phyloP scores from a whole-genome alignment of 2,888 invertebrate species.

The Harpagoxenus sublaevis region DNA sequence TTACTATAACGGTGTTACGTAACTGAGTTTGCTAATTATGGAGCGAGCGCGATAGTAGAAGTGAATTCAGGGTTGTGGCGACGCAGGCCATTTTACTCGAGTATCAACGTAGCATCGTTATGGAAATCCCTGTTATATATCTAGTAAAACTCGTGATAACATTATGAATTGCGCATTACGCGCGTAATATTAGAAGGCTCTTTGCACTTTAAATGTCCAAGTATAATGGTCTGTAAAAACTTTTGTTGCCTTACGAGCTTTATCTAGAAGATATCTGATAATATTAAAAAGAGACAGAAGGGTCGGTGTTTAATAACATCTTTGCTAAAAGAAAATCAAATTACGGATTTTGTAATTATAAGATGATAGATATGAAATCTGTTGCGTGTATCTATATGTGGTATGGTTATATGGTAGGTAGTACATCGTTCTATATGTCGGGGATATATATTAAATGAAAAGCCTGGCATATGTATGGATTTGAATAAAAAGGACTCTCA shows the following conservation, averaged over 20 bases:
- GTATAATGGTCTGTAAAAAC: constrained; percentile 37
- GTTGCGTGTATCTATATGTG: not conserved
- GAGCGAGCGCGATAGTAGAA: constrained; percentile 70
- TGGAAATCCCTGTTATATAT: constrained; percentile 75
- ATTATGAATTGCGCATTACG: constrained; percentile 70
- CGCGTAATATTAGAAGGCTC: constrained; percentile 57
- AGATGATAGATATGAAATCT: not conserved
- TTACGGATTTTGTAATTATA: not conserved
- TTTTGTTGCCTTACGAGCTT: constrained; percentile 25
- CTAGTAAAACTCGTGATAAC: constrained; percentile 73
- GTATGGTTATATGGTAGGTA: not conserved
- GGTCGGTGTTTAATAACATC: not conserved
- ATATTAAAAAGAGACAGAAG: constrained; percentile 1
- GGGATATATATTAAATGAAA: constrained; percentile 7
- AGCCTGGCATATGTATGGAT: not conserved
- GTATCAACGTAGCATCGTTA: constrained; percentile 68
- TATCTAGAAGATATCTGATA: constrained; percentile 25
- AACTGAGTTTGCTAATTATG: constrained; percentile 77
- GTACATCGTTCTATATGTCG: not conserved
- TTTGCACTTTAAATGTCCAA: constrained; percentile 47
- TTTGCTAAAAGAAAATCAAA: not conserved
- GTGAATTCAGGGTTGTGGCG: constrained; percentile 71
- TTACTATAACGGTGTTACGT: constrained; percentile 47
- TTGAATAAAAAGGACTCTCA: constrained; percentile 10
- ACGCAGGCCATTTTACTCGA: constrained; percentile 70